Evolutionary conservation across 2,888 invertebrate species (phyloP), one percentile per base, ranked within the genome.

Genomic region (Clunio marinus): DNA sequence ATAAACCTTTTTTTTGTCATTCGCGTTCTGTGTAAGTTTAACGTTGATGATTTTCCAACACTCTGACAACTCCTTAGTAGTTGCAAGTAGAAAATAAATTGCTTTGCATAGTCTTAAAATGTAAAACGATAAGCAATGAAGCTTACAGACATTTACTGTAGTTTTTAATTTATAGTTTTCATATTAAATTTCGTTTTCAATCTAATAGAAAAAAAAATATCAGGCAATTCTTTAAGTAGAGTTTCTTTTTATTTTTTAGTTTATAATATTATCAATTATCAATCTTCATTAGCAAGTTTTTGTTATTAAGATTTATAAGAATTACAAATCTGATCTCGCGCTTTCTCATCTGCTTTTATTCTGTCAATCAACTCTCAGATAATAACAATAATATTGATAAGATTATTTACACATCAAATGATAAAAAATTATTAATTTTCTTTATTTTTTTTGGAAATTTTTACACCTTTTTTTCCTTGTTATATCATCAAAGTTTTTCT

Each of bases 391-490:
- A 51, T 57, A 57, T 28, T 32, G 20, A 41, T 63, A 66, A 17
- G 22, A 22, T 66, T 66, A n/a, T n/a, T n/a, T n/a, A 35, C 66
- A 66, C 66, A 66, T 55, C 66, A 55, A 66, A 66, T 65, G 63
- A 66, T 66, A 55, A 66, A 32, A 17, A 32, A 24, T 20, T 1
- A 27, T 51, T 51, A 32, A 17, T 66, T 45, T n/a, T 4, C 13
- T 45, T n/a, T 51, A 51, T 27, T 63, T 27, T 13, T 63, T 41
- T 25, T 63, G 25, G 7, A 24, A n/a, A 24, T 13, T 63, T n/a
- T 2, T 3, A 25, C 4, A 25, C 24, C 22, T 63, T 46, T 63
- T 63, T 63, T 46, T 27, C 13, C 5, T 46, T 27, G 45, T 25
- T 45, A 41, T n/a, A n/a, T n/a, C n/a, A 22, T 20, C 24, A 20